phyloP scores from a whole-genome alignment of 2,113 vertebrate species.

The Grammomys surdaster region DNA sequence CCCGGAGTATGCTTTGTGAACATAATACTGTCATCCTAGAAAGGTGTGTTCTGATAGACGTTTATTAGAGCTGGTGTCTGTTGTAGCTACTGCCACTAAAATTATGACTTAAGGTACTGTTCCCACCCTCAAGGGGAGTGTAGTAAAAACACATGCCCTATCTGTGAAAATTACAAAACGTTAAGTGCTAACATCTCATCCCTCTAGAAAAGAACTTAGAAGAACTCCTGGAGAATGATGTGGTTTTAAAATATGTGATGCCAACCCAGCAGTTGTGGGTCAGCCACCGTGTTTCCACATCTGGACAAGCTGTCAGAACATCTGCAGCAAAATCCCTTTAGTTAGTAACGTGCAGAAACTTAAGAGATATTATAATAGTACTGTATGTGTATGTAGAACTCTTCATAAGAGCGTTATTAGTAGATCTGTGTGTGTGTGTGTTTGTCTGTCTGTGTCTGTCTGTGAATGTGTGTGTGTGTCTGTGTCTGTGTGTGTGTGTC shows the following conservation, averaged over 20 bases:
- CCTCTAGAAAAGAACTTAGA: neutral
- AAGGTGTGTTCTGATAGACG: constrained; percentile 13
- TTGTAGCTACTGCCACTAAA: neutral
- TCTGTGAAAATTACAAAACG: constrained; percentile 23
- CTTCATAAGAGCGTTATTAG: neutral
- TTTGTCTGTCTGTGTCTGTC: no score
- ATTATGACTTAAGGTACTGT: neutral
- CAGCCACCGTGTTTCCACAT: neutral
- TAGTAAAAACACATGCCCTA: neutral
- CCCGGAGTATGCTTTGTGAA: neutral
- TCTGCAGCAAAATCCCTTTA: constrained; percentile 31
- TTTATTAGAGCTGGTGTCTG: constrained; percentile 5
- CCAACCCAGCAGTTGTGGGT: neutral
- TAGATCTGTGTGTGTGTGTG: neutral
- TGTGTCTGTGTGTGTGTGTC: neutral
- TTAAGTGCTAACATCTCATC: neutral
- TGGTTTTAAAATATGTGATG: neutral
- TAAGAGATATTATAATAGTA: neutral
- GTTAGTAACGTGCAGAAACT: neutral
- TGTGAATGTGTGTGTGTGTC: neutral
- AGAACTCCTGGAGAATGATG: constrained; percentile 2
- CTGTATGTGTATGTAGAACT: neutral
- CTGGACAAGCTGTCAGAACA: constrained; percentile 16
- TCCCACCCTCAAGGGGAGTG: neutral
- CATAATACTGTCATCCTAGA: neutral